Conservation (phyloP, 37 sponge, comb jelly and placozoan species). For the Cladorhizidae sp. region DNA sequence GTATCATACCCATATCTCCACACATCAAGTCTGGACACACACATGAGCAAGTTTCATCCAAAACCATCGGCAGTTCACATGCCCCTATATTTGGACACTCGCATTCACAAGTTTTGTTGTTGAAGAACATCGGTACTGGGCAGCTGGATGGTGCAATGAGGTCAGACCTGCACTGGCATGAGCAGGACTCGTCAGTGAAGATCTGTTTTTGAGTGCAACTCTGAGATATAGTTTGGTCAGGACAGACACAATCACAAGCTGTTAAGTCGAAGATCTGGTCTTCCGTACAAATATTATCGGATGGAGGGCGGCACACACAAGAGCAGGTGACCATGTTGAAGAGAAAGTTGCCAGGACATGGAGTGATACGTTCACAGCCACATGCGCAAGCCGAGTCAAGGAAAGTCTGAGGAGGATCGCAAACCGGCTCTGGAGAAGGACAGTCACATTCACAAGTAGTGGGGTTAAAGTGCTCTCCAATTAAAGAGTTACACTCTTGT, state of each 20-base stretch:
- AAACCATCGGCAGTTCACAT: conserved; percentile 1
- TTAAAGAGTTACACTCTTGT: not conserved
- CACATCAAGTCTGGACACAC: conserved; percentile 45
- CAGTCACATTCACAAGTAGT: conserved; percentile 56
- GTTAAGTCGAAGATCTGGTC: conserved; percentile 1
- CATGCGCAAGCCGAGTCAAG: conserved; percentile 18
- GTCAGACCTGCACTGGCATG: conserved; percentile 32
- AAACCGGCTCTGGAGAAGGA: conserved; percentile 4
- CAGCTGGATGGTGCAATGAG: not conserved
- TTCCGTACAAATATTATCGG: conserved; percentile 5
- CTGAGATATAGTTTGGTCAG: not conserved
- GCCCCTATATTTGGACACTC: conserved; percentile 5
- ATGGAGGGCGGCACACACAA: not conserved
- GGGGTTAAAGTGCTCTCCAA: conserved; percentile 6
- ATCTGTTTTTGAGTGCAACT: not conserved
- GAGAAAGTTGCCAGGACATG: not conserved
- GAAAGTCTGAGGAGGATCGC: conserved; percentile 27
- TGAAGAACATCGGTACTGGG: not conserved
- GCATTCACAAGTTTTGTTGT: conserved; percentile 28
- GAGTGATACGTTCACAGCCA: conserved; percentile 11
- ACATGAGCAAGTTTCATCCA: conserved; percentile 28
- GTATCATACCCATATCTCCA: conserved; percentile 15
- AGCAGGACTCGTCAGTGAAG: conserved; percentile 19
- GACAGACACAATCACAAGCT: conserved; percentile 40
- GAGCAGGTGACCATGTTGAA: not conserved